A percentile compares a stretch with the other conserved stretches of the same genome.
phyloP scores from a whole-genome alignment of 2,797 vertebrate species.

The Chromis chromis region DNA sequence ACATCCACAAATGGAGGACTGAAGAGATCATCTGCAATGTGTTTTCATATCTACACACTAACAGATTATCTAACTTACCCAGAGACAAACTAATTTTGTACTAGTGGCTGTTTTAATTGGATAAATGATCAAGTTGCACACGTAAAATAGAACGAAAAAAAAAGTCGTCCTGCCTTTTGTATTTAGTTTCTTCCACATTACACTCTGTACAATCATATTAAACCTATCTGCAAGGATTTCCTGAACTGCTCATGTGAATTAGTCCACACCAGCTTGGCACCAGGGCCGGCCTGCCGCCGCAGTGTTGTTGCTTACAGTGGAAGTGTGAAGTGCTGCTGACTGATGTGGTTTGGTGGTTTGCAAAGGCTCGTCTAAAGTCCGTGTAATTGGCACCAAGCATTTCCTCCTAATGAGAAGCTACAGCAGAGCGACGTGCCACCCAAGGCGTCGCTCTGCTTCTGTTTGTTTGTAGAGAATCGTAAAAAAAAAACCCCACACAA shows the following conservation, averaged over 20 bases:
- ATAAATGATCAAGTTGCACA: too few relatives aligned
- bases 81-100: too few relatives aligned
- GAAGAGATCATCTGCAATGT: too few relatives aligned
- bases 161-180: too few relatives aligned
- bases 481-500: background rate
- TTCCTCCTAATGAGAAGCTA: constrained; percentile 62
- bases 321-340: constrained; percentile 39
- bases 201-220: too few relatives aligned
- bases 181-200: too few relatives aligned
- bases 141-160: too few relatives aligned
- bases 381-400: constrained; percentile 50
- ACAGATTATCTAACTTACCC: too few relatives aligned
- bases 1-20: too few relatives aligned
- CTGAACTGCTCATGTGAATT: background rate
- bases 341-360: constrained; percentile 67
- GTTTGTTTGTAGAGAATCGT: background rate
- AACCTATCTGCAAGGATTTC: background rate
- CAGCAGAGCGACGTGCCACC: constrained; percentile 31
- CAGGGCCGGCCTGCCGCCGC: background rate
- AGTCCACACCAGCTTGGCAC: background rate
- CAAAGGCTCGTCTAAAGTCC: constrained; percentile 39
- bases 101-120: too few relatives aligned
- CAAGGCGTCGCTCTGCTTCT: background rate
- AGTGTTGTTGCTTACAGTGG: constrained; percentile 14
- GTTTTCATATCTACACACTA: too few relatives aligned